Evolutionary conservation across 2,797 vertebrate species (phyloP).

Genomic region (Catostomus latipinnis): DNA sequence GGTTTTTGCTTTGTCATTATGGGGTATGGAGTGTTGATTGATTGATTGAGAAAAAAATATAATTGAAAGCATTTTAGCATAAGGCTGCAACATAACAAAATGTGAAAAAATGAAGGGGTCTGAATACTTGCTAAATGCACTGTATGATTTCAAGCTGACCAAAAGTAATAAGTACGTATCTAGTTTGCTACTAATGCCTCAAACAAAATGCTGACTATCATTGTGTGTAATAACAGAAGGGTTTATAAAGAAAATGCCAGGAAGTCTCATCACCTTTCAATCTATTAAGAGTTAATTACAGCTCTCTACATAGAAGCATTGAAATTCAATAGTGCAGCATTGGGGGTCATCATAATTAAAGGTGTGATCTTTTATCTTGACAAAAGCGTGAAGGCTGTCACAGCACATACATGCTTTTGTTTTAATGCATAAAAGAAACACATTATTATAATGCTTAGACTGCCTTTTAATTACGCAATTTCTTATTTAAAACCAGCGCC

Average conservation of each 20-base stretch:
- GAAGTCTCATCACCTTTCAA: constrained; percentile 39
- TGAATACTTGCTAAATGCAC: no score
- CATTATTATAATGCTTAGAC: constrained; percentile 1
- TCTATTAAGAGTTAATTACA: constrained; percentile 52
- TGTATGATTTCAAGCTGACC: no score
- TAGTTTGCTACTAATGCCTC: no score
- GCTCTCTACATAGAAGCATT: constrained; percentile 41
- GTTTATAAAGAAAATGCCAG: constrained; percentile 47
- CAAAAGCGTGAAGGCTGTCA: constrained; percentile 44
- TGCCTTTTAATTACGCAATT: background rate
- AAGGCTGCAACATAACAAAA: no score
- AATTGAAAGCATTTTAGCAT: no score
- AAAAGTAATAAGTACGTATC: no score
- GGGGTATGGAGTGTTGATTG: no score
- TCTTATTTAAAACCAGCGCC: background rate
- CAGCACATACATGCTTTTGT: constrained; percentile 33
- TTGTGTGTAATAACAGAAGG: constrained; percentile 31
- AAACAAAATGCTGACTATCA: no score
- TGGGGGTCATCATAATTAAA: constrained; percentile 57
- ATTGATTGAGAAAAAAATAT: no score
- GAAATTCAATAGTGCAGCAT: constrained; percentile 45
- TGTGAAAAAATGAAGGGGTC: no score
- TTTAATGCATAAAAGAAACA: constrained; percentile 42
- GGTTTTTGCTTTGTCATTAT: no score
- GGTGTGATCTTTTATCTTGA: constrained; percentile 56